Evolutionary conservation across 2,113 vertebrate species (phyloP), one percentile per base, ranked within the genome.

Genomic region (Saccopteryx bilineata): DNA sequence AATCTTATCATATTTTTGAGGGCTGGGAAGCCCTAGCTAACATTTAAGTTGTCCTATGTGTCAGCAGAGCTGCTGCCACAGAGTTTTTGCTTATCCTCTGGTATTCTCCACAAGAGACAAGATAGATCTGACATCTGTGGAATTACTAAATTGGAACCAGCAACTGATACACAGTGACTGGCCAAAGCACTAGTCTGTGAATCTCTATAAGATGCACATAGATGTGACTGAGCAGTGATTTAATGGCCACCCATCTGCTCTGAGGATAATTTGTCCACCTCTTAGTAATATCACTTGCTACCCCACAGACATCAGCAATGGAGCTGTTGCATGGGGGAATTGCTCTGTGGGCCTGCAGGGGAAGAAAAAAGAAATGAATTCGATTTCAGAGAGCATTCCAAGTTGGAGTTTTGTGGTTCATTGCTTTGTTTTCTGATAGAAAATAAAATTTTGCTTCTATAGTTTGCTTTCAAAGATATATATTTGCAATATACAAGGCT

Each of bases 71-170:
- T 15, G 24, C 24, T 48, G 0, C 7, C 12, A 66, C 4, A 54
- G 46, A 71, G 4, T 48, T 82, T 69, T 88, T 13, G 17, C 18
- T 80, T 31, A 31, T 39, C 4, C 12, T 87, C 14, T 81, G n/a
- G 72, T 48, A 48, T 2, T 94, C 58, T 65, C 24, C 60, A 6
- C 15, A 81, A 61, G 46, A 74, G 81, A 60, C 14, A 75, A 54
- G 75, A 80, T 52, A 17, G 54, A 9, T 79, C 87, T 87, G 68
- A 61, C 18, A 31, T 93, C 26, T 69, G 7, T 85, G 24, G 68
- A 94, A 79, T 91, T 93, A 86, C 21, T 61, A 69, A 97, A 48
- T 7, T n/a, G 5, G 31, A 90, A 23, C 48, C 81, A n/a, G 52
- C 28, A 33, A 74, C 82, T 86, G 80, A 71, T 5, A 90, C 19